Base-by-base conservation (phyloP, 2,888 invertebrate species). In the Napeogenes sylphis region DNA sequence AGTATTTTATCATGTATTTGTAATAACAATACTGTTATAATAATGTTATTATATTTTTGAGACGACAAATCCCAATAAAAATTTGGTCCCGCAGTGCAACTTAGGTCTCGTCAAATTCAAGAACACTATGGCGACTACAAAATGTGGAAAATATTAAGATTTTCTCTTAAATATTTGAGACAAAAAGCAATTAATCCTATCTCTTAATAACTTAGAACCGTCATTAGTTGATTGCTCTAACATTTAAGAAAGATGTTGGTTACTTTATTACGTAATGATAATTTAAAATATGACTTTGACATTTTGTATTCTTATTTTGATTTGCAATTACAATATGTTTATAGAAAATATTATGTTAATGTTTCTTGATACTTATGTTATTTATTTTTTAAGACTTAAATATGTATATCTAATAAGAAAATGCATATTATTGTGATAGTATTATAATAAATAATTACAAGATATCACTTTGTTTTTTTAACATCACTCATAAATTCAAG, bases 341-440 rank as follows among this genome's bases (percentile, higher is more conserved):
- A 58, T 51, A 61, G 62, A 57, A 60, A 60, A 65, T 61, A 74
- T 79, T 80, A 78, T 62, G 63, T 72, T 71, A 63, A 66, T 65
- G 66, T 68, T 68, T 56, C 66, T 72, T 74, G 59, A 56, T 68
- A 69, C 61, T 64, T 55, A 72, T 83, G 89, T 88, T 89, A 85
- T 82, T 85, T 89, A 86, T 75, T 89, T 87, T 47, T 77, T 88
- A 86, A 85, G 84, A 61, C 56, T 61, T 79, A 71, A 77, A 77
- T 80, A 79, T 82, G 73, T 73, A 72, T 68, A 61, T 69, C 66
- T 64, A 56, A 65, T 63, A 62, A 59, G 56, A 67, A 67, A 58
- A 61, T 69, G 73, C 71, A 77, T 66, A 68, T 65, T 76, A 84
- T 82, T 88, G 87, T 89, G 87, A 88, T 88, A 85, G 79, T 78